Percentiles rank a stretch among this genome's conserved stretches.
phyloP scores from a whole-genome alignment of 2,797 vertebrate species.

The Chaetophractus vellerosus region DNA sequence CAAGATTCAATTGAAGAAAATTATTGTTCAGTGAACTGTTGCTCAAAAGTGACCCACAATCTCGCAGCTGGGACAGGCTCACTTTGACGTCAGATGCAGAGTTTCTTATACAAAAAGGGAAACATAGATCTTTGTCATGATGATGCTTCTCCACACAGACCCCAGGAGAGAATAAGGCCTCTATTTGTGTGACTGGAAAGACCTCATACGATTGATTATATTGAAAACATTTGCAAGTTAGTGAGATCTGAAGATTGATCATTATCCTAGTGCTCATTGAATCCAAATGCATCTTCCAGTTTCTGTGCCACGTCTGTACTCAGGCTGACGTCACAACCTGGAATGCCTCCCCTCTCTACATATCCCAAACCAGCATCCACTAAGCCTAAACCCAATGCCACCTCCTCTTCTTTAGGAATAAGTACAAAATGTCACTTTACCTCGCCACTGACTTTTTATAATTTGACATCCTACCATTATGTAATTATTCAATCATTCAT shows the following conservation, averaged over 20 bases:
- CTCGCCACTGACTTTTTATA: background rate
- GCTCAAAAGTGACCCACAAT: slow-evolving; percentile 71
- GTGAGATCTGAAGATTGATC: background rate
- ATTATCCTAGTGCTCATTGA: accelerated
- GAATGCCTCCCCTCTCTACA: accelerated
- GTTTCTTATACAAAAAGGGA: background rate
- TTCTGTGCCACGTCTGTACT: background rate
- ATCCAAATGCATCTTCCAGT: background rate
- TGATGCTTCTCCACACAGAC: background rate
- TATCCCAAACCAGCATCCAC: too few relatives aligned
- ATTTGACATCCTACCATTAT: background rate
- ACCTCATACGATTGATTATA: background rate
- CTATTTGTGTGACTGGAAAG: slow-evolving; percentile 10
- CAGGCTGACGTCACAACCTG: background rate
- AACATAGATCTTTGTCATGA: background rate
- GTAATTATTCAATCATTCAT: background rate
- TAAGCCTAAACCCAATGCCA: accelerated
- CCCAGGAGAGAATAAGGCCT: slow-evolving; percentile 43
- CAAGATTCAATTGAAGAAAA: slow-evolving; percentile 48
- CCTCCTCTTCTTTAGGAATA: background rate
- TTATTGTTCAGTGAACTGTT: slow-evolving; percentile 59
- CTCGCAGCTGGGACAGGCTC: slow-evolving; percentile 52
- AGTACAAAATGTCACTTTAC: background rate
- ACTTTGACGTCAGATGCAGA: slow-evolving; percentile 39
- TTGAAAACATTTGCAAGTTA: background rate